phyloP scores from a whole-genome alignment of 2,888 invertebrate genomes.

The Xanthostigma xanthostigma region DNA sequence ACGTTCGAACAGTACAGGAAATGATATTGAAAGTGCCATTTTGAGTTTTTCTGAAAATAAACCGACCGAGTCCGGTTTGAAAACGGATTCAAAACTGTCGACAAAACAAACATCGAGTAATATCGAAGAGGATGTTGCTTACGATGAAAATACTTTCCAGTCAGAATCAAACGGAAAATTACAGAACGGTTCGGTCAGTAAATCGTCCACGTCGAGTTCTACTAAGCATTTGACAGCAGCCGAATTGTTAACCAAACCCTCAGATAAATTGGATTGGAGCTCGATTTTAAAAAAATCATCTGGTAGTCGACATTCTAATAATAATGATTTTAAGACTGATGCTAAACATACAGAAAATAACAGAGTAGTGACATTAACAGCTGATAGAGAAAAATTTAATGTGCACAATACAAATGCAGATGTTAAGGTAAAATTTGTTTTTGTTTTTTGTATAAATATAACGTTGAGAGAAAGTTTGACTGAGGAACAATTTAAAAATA shows the following conservation, averaged over 20 bases:
- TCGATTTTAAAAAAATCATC: background rate
- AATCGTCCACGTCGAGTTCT: background rate
- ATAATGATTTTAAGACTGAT: background rate
- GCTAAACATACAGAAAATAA: background rate
- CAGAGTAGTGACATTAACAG: background rate
- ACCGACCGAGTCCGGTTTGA: too few species aligned
- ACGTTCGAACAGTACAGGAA: constrained; percentile 2
- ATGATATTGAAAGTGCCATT: constrained; percentile 5
- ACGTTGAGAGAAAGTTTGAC: too few species aligned
- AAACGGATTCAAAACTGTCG: too few species aligned
- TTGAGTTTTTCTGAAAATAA: background rate
- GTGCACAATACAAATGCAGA: background rate
- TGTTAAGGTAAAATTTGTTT: background rate
- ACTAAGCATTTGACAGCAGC: constrained; percentile 3
- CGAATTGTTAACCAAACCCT: background rate
- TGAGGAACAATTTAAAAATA: too few species aligned
- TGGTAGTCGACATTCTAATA: background rate
- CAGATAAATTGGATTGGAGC: background rate
- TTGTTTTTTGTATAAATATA: background rate
- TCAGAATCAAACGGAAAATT: background rate
- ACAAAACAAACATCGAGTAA: too few species aligned
- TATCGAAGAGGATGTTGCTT: too few species aligned
- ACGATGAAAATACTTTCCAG: background rate
- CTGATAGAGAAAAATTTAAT: background rate
- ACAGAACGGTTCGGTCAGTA: background rate